A percentile compares a stretch with the other conserved stretches of the same genome.
These are phyloP conservation scores for Strix occidentalis DNA, from an alignment of 2,797 vertebrate species.

Conservation along the genomic window DNA sequence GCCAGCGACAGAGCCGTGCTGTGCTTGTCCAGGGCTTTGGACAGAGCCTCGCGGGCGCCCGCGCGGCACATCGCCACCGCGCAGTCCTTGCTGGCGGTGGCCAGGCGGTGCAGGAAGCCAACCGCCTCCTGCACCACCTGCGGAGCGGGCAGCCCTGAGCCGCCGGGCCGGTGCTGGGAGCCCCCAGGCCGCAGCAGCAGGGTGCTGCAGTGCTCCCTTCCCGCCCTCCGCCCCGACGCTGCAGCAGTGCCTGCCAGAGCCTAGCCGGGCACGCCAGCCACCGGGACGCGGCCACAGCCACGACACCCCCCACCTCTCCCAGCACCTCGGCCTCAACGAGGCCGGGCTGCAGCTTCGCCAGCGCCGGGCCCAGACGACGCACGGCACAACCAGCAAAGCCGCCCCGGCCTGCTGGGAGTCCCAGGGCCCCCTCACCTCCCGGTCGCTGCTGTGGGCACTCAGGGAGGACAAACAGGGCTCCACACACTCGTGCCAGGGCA, in stretches of 20 bases:
- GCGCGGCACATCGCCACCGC: constrained; percentile 89
- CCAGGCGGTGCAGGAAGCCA: constrained; percentile 87
- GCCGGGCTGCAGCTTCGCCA: background rate
- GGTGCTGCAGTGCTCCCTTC: background rate
- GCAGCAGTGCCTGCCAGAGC: rapidly evolving
- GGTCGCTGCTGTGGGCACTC: constrained; percentile 80
- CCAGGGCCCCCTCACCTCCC: constrained; percentile 78
- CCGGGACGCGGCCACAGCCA: rapidly evolving
- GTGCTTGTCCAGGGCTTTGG: constrained; percentile 89
- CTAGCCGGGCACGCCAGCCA: background rate
- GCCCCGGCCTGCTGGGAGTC: background rate
- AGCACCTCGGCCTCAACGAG: rapidly evolving
- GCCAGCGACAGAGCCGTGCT: constrained; percentile 77
- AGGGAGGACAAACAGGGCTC: constrained; percentile 89
- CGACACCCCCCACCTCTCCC: background rate
- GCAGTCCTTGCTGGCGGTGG: constrained; percentile 88
- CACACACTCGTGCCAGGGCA: constrained; percentile 93
- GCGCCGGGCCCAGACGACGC: rapidly evolving
- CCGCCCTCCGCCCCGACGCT: background rate
- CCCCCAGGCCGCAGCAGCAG: background rate
- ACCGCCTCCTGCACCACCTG: constrained; percentile 87
- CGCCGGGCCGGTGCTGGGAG: rapidly evolving
- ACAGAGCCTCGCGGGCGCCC: constrained; percentile 85
- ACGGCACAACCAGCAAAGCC: background rate
- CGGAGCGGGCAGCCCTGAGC: background rate